Conservation (phyloP, 1,140 invertebrate species). For the Dendroctonus ponderosae region DNA sequence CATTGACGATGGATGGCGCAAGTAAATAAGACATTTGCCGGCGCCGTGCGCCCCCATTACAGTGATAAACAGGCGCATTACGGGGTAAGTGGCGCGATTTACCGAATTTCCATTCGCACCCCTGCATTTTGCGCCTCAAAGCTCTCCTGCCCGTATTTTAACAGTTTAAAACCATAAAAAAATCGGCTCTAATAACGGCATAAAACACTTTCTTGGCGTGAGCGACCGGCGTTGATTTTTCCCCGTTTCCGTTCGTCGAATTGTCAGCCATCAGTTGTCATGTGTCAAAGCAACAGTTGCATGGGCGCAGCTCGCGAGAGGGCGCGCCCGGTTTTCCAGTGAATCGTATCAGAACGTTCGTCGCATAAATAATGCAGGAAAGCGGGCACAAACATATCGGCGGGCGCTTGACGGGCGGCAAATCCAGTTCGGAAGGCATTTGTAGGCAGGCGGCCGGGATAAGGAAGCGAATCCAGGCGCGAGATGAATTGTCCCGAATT, state of each 20-base stretch:
- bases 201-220: too few species aligned
- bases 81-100: not conserved
- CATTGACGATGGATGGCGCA: not conserved
- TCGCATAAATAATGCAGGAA: not conserved
- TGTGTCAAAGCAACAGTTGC: not conserved
- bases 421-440: constrained; percentile 48
- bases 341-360: not conserved
- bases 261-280: not conserved
- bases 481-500: constrained; percentile 47
- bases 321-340: not conserved
- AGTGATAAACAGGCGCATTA: constrained; percentile 4
- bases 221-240: too few species aligned
- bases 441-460: constrained; percentile 43
- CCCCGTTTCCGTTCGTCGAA: not conserved
- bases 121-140: not conserved
- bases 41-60: not conserved
- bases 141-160: not conserved
- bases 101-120: not conserved
- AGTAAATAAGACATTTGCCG: constrained; percentile 1
- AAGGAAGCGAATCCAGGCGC: constrained; percentile 43
- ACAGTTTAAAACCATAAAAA: too few species aligned
- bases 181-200: too few species aligned
- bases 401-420: constrained; percentile 39
- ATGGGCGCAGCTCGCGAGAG: not conserved
- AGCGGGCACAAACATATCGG: constrained; percentile 42